Evolutionary conservation across 1,140 invertebrate genomes (phyloP), one percentile per base, ranked within the genome.

Genomic region (Cydia fagiglandana): DNA sequence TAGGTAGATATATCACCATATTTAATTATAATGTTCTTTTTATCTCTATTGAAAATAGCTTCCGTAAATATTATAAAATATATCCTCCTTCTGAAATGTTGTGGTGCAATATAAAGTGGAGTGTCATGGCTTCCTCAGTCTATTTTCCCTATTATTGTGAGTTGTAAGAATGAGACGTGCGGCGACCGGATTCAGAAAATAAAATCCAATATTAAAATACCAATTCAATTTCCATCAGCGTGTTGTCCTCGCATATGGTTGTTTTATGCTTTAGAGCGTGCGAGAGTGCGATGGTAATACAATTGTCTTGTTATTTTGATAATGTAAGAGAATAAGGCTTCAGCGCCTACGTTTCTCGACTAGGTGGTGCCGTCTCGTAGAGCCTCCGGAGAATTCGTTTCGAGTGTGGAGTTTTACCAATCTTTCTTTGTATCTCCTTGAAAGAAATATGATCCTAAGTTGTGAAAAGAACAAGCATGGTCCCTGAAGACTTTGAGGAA

Each of bases 401-500:
- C 66, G 66, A 70, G 66, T 70, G 66, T 70, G 66, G 66, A 70
- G 66, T 70, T 70, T 70, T 70, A 70, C 66, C 66, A 70, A 70
- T 70, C 66, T 70, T 70, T 70, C 66, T 41, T 70, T 70, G 66
- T 70, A 70, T 45, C 30, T 70, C 30, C 64, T 28, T 45, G 66
- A 70, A 20, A 70, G 66, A 70, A 70, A 70, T 70, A 70, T 70
- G 66, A 70, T 70, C 38, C 66, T 41, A 45, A 70, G 66, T 70
- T 70, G 66, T 70, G 66, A 70, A 70, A 70, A 70, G 66, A 70
- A 70, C 66, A 70, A 70, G 66, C 66, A 3, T 38, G n/a, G 34
- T 70, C 66, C 66, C 66, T 70, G 30, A 41, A 41, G 66, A 45
- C 30, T 17, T 68, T 34, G 13, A 10, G 66, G 34, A 38, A 70